phyloP scores from a whole-genome alignment of 2,888 invertebrate species.

The Acanthopleura granulata region DNA sequence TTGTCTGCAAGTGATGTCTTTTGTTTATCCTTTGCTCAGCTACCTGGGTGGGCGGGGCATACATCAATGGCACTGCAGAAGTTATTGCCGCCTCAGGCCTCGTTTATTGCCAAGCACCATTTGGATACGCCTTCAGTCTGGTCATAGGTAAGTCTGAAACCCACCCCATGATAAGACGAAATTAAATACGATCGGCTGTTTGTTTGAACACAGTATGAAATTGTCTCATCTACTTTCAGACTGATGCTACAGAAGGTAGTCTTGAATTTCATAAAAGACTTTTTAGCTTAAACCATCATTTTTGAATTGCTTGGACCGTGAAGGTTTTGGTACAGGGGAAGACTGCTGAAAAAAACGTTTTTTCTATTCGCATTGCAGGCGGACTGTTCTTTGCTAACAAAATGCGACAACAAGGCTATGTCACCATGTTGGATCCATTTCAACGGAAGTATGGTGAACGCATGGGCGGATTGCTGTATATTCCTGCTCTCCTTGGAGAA shows the following conservation, averaged over 20 bases:
- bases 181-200: too few species aligned
- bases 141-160: conserved; percentile 82
- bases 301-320: too few species aligned
- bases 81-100: conserved; percentile 88
- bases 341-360: background rate
- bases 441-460: conserved; percentile 95
- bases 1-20: too few species aligned
- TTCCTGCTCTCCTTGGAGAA: conserved; percentile 96
- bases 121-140: conserved; percentile 96
- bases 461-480: conserved; percentile 94
- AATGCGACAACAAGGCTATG: conserved; percentile 96
- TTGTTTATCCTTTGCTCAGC: conserved; percentile 74
- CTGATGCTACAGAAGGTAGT: too few species aligned
- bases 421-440: conserved; percentile 97
- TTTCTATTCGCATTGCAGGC: conserved; percentile 73
- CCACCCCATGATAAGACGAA: too few species aligned
- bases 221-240: too few species aligned
- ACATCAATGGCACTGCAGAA: conserved; percentile 99
- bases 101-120: conserved; percentile 99
- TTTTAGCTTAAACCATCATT: too few species aligned
- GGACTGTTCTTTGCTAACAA: conserved; percentile 97
- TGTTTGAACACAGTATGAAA: too few species aligned
- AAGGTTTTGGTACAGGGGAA: too few species aligned
- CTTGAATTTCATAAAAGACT: too few species aligned
- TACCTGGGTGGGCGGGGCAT: conserved; percentile 99